phyloP scores from a whole-genome alignment of 2,888 invertebrate genomes.

The Chrysolina americana region DNA sequence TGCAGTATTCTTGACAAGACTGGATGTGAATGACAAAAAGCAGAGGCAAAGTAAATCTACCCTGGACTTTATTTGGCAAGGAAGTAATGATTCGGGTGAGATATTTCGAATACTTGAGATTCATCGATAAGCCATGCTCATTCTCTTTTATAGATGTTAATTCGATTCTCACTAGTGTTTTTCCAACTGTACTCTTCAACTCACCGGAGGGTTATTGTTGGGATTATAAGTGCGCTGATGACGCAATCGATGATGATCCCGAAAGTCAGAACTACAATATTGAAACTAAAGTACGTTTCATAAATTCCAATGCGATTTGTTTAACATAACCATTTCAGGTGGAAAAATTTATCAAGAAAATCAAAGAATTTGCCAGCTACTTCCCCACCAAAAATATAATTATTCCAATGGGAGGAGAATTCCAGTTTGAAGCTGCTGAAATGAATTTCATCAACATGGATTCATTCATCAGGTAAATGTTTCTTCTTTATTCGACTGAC shows the following conservation, averaged over 20 bases:
- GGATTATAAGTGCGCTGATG: constrained; percentile 73
- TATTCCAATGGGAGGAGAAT: constrained; percentile 79
- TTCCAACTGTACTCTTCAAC: constrained; percentile 64
- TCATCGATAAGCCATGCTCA: background rate
- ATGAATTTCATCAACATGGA: constrained; percentile 76
- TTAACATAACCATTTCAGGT: constrained; percentile 41
- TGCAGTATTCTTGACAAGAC: constrained; percentile 79
- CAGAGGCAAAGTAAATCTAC: constrained; percentile 73
- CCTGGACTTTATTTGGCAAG: constrained; percentile 82
- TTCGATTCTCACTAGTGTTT: constrained; percentile 49
- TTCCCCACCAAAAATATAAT: constrained; percentile 74
- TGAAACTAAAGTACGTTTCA: constrained; percentile 71
- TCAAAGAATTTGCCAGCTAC: constrained; percentile 70
- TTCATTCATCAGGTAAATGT: constrained; percentile 55
- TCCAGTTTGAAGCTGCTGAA: constrained; percentile 74
- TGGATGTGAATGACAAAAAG: constrained; percentile 79
- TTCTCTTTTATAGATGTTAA: constrained; percentile 60
- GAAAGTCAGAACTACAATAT: constrained; percentile 78
- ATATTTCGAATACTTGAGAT: background rate
- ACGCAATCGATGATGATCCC: constrained; percentile 77
- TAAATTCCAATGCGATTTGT: background rate
- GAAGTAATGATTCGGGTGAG: constrained; percentile 73
- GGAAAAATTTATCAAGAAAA: constrained; percentile 56
- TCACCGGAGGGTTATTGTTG: constrained; percentile 77
- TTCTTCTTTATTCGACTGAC: too few relatives aligned